Base-by-base conservation (phyloP, 2,797 vertebrate genomes). In the Acrossocheilus fasciatus region DNA sequence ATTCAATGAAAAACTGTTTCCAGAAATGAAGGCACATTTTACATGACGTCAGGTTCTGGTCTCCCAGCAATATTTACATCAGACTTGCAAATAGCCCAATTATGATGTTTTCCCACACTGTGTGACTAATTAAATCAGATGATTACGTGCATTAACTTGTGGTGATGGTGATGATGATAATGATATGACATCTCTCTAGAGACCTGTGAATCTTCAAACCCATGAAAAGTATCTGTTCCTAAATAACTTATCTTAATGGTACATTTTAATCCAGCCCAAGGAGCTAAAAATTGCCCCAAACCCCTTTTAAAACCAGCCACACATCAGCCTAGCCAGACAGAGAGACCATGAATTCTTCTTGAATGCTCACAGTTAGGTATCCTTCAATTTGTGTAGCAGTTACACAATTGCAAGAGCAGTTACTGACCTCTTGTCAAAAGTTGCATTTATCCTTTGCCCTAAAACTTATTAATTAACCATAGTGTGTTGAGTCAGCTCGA, bases 401-500 rank as follows among this genome's bases (percentile, higher is more conserved):
- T 12, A 26, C 12, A 41, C 45, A 41, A 41, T 6, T 26, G 18
- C 6, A 54, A 20, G 14, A 68, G 4, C 47, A 23, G 47, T n/a
- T 14, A 52, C 57, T 64, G 72, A 47, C 26, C 30, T 78, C 15
- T 54, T 78, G 34, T 68, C 15, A 18, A 50, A 76, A 76, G 43
- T 68, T 54, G 34, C 62, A 54, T 78, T 84, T 43, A 43, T 57
- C 23, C 4, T 57, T 43, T 39, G 6, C 23, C 23, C 4, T 47
- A 52, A 77, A 77, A 43, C 74, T 36, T 76, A 36, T 52, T 43
- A 43, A 64, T 54, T 57, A 54, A 18, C 34, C 3, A 50, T 54
- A 59, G 85, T 68, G 23, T 57, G n/a, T n/a, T 59, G 69, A 62
- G 69, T 84, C 64, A 69, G 39, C 54, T 50, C 43, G 50, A 66